Conservation (phyloP, 1,140 invertebrate species). For the Telenomus remus region DNA sequence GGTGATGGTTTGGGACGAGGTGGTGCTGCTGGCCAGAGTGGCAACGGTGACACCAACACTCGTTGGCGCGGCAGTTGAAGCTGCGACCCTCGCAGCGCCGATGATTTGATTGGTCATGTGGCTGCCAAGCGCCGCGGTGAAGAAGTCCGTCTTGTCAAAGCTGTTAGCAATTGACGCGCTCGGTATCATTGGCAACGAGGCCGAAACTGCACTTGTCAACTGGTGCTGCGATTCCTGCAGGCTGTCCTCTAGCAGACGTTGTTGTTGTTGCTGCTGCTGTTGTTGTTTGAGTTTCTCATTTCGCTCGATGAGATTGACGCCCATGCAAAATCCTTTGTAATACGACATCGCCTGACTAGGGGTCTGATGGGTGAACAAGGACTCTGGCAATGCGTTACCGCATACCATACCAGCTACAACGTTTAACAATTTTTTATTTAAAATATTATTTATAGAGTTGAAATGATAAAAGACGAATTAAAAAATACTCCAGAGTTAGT, state of each 20-base stretch:
- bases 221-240: constrained; percentile 55
- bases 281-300: constrained; percentile 44
- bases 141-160: constrained; percentile 54
- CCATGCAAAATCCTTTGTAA: constrained; percentile 63
- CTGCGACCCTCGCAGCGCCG: constrained; percentile 13
- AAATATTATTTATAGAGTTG: too few species aligned
- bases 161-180: constrained; percentile 57
- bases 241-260: constrained; percentile 52
- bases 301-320: constrained; percentile 43
- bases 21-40: constrained; percentile 28
- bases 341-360: constrained; percentile 63
- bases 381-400: constrained; percentile 64
- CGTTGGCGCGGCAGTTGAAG: constrained; percentile 9
- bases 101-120: constrained; percentile 10
- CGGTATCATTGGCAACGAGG: constrained; percentile 45
- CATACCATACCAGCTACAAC: constrained; percentile 66
- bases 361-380: constrained; percentile 63
- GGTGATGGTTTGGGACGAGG: constrained; percentile 68
- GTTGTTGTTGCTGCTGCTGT: constrained; percentile 44
- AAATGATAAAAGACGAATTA: too few species aligned
- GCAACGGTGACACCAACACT: constrained; percentile 33
- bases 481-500: background rate
- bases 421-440: too few species aligned
- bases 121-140: constrained; percentile 8
- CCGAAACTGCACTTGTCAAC: constrained; percentile 35